Percentiles rank a stretch among this genome's conserved stretches.
Evolutionary conservation across 2,113 vertebrate genomes (phyloP).

Genomic region (Casuarius casuarius): DNA sequence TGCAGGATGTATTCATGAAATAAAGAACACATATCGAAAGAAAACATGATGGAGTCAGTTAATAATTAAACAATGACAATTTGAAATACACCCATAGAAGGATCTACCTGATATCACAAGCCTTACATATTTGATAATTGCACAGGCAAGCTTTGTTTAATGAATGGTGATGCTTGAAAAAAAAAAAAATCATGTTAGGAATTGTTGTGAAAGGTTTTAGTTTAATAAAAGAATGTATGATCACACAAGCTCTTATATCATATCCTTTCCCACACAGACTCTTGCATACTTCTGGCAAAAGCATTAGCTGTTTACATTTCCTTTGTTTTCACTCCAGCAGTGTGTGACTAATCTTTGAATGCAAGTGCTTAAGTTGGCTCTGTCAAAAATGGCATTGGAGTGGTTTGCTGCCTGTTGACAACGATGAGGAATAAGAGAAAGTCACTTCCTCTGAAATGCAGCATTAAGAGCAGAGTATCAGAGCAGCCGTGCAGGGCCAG

Average conservation of each 20-base stretch:
- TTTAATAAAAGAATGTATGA: slow-evolving; percentile 55
- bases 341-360: slow-evolving; percentile 37
- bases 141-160: slow-evolving; percentile 62
- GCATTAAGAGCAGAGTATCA: not conserved
- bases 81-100: slow-evolving; percentile 33
- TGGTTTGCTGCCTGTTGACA: not conserved
- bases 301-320: slow-evolving; percentile 35
- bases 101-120: slow-evolving; percentile 56
- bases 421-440: not conserved
- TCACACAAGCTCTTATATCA: slow-evolving; percentile 36
- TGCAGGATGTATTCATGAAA: slow-evolving; percentile 32
- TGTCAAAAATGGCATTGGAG: not conserved
- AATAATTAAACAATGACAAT: slow-evolving; percentile 64
- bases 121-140: slow-evolving; percentile 63
- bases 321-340: slow-evolving; percentile 51
- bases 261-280: slow-evolving; percentile 55
- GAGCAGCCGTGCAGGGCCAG: not conserved
- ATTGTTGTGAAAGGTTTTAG: slow-evolving; percentile 48
- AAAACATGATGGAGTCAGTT: slow-evolving; percentile 30
- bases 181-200: slow-evolving; percentile 29
- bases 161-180: slow-evolving; percentile 16
- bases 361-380: not conserved
- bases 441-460: not conserved
- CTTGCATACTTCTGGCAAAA: slow-evolving; percentile 47
- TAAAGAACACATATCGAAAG: not conserved